These are phyloP conservation scores for Myathropa florea DNA, from an alignment of 2,888 invertebrate genomes.

Conservation along the genomic window DNA sequence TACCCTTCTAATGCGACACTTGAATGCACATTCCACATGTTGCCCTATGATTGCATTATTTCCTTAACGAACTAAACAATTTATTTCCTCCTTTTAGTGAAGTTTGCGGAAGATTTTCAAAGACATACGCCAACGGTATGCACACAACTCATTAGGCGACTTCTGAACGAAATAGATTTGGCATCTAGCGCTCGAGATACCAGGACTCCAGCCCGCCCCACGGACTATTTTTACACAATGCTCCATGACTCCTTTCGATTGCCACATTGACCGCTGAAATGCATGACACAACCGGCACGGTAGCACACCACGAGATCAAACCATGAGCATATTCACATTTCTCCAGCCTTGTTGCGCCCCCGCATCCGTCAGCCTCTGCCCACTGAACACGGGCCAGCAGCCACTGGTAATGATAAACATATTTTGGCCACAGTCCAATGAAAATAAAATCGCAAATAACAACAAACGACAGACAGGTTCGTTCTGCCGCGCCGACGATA, in stretches of 20 bases:
- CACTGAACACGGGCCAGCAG: constrained; percentile 2
- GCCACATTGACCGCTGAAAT: constrained; percentile 21
- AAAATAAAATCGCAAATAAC: constrained; percentile 45
- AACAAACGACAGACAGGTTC: constrained; percentile 61
- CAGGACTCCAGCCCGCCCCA: neutral
- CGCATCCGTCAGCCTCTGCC: constrained; percentile 12
- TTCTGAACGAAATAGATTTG: neutral
- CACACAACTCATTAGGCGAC: neutral
- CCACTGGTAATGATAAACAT: constrained; percentile 53
- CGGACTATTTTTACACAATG: constrained; percentile 12
- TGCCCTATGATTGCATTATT: neutral
- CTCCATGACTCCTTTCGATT: constrained; percentile 26
- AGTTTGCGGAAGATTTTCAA: neutral
- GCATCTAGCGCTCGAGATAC: neutral
- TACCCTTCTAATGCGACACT: no score
- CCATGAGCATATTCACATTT: neutral
- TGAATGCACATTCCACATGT: no score
- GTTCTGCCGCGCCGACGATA: constrained; percentile 56
- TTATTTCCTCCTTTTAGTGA: neutral
- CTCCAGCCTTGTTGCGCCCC: neutral
- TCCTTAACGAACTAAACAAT: neutral
- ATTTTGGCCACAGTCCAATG: constrained; percentile 58
- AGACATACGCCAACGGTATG: neutral
- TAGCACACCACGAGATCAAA: neutral
- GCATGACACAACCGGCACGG: neutral